These are phyloP conservation scores for Caranx melampygus DNA, from an alignment of 2,113 vertebrate species.

Conservation along the genomic window DNA sequence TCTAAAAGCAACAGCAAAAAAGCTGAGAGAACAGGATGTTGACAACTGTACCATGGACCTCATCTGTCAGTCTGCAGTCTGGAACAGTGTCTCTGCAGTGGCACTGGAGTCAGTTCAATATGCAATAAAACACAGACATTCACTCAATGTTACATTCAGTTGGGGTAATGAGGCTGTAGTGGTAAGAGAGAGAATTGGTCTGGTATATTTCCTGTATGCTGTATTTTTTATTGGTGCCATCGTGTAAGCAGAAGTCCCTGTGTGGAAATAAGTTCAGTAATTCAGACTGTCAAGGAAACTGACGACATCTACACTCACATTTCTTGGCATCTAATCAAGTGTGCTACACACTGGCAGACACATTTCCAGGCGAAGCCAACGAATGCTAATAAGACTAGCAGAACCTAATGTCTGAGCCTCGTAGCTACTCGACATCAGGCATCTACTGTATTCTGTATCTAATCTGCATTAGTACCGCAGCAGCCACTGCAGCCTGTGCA, in stretches of 20 bases:
- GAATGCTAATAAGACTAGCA: conserved; percentile 28
- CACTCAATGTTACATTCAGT: conserved; percentile 42
- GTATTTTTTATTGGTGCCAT: conserved; percentile 36
- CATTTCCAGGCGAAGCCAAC: conserved; percentile 16
- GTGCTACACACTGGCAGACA: conserved; percentile 4
- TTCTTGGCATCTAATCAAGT: conserved; percentile 32
- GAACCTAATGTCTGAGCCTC: conserved; percentile 18
- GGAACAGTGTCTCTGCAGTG: conserved; percentile 42
- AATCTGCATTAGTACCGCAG: conserved; percentile 43
- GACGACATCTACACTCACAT: conserved; percentile 27
- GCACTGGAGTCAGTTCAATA: conserved; percentile 33
- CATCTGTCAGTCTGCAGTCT: conserved; percentile 56
- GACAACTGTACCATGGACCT: conserved; percentile 32
- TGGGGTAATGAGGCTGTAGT: conserved; percentile 45
- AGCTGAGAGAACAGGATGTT: conserved; percentile 42
- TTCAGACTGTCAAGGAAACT: conserved; percentile 30
- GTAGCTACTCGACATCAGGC: neutral
- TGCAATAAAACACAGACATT: conserved; percentile 35
- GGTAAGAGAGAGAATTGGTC: neutral
- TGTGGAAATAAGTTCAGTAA: conserved; percentile 38
- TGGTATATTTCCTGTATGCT: neutral
- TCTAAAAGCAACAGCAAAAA: conserved; percentile 32
- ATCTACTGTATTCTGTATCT: conserved; percentile 11
- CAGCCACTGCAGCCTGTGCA: conserved; percentile 16
- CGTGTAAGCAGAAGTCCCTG: conserved; percentile 39